Percentiles rank a stretch among this genome's conserved stretches.
These are phyloP conservation scores for Istiophorus platypterus DNA, from an alignment of 2,113 vertebrate species.

Conservation along the genomic window DNA sequence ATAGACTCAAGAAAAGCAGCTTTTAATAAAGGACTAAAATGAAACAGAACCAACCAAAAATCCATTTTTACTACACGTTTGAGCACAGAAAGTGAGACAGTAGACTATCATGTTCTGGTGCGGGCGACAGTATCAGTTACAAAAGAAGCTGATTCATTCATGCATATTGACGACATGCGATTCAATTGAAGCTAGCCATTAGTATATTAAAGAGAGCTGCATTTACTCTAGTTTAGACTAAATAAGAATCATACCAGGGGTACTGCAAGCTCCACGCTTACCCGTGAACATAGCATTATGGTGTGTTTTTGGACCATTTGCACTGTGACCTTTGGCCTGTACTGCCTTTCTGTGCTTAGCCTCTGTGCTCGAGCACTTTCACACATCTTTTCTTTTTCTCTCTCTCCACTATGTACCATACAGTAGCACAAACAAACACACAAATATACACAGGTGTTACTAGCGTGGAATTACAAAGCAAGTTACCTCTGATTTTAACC, in stretches of 20 bases:
- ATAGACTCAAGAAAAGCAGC: background rate
- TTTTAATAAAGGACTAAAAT: constrained; percentile 44
- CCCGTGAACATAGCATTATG: constrained; percentile 24
- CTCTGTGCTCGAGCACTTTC: constrained; percentile 29
- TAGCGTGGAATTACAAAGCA: constrained; percentile 56
- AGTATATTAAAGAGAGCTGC: constrained; percentile 82
- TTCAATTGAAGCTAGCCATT: constrained; percentile 76
- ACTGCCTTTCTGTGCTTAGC: constrained; percentile 20
- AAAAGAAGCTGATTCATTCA: constrained; percentile 76
- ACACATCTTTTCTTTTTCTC: background rate
- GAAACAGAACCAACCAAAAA: constrained; percentile 52
- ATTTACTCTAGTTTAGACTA: constrained; percentile 80
- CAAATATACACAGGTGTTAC: constrained; percentile 30
- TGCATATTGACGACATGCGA: constrained; percentile 75
- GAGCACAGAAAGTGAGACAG: constrained; percentile 59
- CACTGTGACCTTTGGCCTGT: constrained; percentile 47
- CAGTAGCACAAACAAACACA: background rate
- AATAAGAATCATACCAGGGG: constrained; percentile 57
- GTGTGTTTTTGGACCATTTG: constrained; percentile 42
- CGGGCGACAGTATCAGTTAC: constrained; percentile 59
- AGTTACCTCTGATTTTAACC: constrained; percentile 96
- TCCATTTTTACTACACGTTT: constrained; percentile 46
- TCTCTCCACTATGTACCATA: background rate
- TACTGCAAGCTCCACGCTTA: constrained; percentile 11
- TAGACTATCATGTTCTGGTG: constrained; percentile 68